Base-by-base conservation (phyloP, 2,888 invertebrate genomes). In the Leptopterna dolabrata region DNA sequence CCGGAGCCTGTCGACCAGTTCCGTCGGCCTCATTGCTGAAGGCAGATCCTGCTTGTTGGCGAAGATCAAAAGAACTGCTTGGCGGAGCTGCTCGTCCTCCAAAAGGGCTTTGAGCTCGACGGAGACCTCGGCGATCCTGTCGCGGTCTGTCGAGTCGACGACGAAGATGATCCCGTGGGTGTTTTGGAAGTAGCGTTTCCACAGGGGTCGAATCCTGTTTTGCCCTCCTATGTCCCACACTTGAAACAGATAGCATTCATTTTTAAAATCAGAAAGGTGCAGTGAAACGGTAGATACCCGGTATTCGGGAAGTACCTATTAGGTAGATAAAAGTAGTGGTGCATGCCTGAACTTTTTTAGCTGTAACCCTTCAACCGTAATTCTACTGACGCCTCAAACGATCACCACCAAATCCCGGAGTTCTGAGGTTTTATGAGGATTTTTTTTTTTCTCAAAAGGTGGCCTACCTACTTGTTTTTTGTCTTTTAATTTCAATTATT, bases 141-240 rank as follows among this genome's bases (percentile, higher is more conserved):
- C 99, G 90, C 98, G 94, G 93, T 99, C 99, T 70, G 99, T 98
- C 93, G 98, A 99, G 93, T 99, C 99, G 91, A 99, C 98, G 90
- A 99, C 99, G 94, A 99, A 99, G 93, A 99, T 99, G 91, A 99
- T 95, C 92, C 97, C 98, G 92, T 98, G 97, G 90, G 97, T 97
- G 90, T 97, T 98, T 93, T 98, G 98, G 92, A 99, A 99, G 93
- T 99, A 99, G 93, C 99, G 99, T 93, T 99, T 95, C 99, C 99
- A 99, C 89, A 99, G 93, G 87, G 99, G 99, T 90, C 99, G 95
- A 92, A 99, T 99, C 94, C 99, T 99, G 93, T 99, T 99, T 94
- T 99, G 99, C 90, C 99, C 99, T 90, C 99, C 99, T 90, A 99
- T 99, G 93, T 99, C 99, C 99, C 99, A 99, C 89, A 99, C 99